A percentile compares a stretch with the other conserved stretches of the same genome.
Conservation (phyloP, 2,113 vertebrate genomes). For the Zosterops lateralis region DNA sequence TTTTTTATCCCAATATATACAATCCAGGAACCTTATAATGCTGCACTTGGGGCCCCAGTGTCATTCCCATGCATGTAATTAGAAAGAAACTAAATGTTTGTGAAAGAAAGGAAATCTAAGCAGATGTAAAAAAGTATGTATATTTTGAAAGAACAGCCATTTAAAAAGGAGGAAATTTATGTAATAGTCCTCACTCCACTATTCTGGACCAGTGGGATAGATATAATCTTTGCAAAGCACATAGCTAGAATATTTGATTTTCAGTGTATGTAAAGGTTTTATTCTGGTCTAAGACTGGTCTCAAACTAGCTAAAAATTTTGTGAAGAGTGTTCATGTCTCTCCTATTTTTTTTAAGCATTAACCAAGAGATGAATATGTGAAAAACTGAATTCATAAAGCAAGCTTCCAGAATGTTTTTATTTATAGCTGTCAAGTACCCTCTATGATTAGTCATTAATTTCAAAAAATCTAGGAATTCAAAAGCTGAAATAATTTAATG, state of each 20-base stretch:
- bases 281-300: not conserved
- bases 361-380: not conserved
- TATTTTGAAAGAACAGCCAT: not conserved
- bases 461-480: not conserved
- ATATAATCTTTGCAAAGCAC: not conserved
- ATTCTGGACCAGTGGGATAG: not conserved
- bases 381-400: not conserved
- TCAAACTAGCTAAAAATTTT: not conserved
- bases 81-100: not conserved
- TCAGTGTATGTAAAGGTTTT: not conserved
- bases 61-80: not conserved
- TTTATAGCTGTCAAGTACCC: not conserved
- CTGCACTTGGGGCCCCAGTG: rapidly evolving
- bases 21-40: not conserved
- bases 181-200: not conserved
- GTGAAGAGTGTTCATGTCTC: not conserved
- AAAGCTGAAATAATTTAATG: not conserved
- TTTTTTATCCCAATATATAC: not conserved
- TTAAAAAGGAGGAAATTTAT: not conserved
- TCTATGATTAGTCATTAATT: not conserved
- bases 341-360: not conserved
- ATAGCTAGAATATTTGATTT: not conserved
- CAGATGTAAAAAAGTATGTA: not conserved
- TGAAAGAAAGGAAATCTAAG: not conserved
- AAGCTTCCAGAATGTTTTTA: not conserved